phyloP scores from a whole-genome alignment of 2,888 invertebrate species.

The Fragum fragum region DNA sequence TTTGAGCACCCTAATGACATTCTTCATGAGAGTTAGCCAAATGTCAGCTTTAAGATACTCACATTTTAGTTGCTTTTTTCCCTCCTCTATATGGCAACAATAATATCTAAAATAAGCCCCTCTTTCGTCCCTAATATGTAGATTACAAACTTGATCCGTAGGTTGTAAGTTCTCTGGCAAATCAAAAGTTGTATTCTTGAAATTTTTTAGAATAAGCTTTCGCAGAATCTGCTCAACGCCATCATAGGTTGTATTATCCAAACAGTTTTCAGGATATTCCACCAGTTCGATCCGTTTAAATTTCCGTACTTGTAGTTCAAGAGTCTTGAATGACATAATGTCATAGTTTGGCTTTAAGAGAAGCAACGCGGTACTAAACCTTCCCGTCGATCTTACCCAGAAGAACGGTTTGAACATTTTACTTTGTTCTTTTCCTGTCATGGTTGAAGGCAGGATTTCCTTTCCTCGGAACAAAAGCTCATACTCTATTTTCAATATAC shows the following conservation, averaged over 20 bases:
- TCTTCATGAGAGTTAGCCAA: neutral
- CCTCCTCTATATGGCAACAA: constrained; percentile 2
- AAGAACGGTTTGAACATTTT: neutral
- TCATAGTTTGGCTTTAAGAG: constrained; percentile 3
- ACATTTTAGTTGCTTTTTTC: neutral
- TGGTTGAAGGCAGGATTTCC: neutral
- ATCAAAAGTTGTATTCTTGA: neutral
- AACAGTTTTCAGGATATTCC: neutral
- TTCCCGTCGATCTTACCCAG: neutral
- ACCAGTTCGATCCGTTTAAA: neutral
- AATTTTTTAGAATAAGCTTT: constrained; percentile 4
- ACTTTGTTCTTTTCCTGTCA: neutral
- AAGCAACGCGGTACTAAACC: neutral
- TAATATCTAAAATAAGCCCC: neutral
- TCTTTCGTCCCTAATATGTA: neutral
- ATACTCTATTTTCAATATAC: neutral
- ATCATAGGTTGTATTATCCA: neutral
- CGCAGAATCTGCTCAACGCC: neutral
- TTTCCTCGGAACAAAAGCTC: neutral
- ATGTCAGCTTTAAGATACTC: neutral
- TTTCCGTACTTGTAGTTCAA: neutral
- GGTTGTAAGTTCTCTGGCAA: neutral
- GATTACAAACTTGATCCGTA: constrained; percentile 10
- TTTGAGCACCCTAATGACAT: neutral
- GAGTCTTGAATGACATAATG: constrained; percentile 3